These are phyloP conservation scores for Hirtodrosophila confusa DNA, from an alignment of 2,888 invertebrate species.

Conservation along the genomic window DNA sequence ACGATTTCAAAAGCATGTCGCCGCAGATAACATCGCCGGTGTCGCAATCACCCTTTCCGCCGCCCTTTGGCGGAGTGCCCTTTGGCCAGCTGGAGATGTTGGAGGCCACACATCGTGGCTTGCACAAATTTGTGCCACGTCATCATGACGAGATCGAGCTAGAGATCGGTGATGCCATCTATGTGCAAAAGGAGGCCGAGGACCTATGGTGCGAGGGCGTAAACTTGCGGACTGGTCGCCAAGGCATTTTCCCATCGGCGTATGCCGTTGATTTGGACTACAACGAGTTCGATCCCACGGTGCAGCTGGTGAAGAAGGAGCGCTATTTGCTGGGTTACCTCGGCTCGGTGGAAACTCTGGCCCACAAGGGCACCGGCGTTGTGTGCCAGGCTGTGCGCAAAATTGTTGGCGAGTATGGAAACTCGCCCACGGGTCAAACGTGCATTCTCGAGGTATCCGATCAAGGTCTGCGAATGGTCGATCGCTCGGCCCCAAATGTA, in stretches of 20 bases:
- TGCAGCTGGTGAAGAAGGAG: slow-evolving; percentile 93
- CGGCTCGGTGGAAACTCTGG: slow-evolving; percentile 97
- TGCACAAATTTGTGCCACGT: slow-evolving; percentile 97
- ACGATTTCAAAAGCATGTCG: slow-evolving; percentile 94
- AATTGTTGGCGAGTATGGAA: slow-evolving; percentile 89
- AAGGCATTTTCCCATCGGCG: slow-evolving; percentile 98
- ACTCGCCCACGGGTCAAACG: slow-evolving; percentile 90
- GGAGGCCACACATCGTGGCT: slow-evolving; percentile 97
- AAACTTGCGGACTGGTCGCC: slow-evolving; percentile 95
- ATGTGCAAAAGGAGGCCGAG: slow-evolving; percentile 97
- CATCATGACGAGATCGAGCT: slow-evolving; percentile 98
- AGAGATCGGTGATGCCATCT: slow-evolving; percentile 98
- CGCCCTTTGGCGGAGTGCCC: slow-evolving; percentile 89
- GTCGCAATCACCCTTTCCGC: slow-evolving; percentile 87
- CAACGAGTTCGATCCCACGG: slow-evolving; percentile 96
- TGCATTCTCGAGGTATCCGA: slow-evolving; percentile 98
- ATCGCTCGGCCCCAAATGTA: slow-evolving; percentile 88
- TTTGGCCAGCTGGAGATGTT: slow-evolving; percentile 93
- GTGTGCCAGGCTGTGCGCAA: slow-evolving; percentile 96
- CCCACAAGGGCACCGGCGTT: slow-evolving; percentile 98
- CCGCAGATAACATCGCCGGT: slow-evolving; percentile 87
- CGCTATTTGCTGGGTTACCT: slow-evolving; percentile 96
- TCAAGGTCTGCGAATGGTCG: slow-evolving; percentile 97
- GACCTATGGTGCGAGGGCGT: slow-evolving; percentile 99
- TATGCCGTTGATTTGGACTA: slow-evolving; percentile 99